Conservation (phyloP, 1,140 invertebrate species). For the Nasonia vitripennis region DNA sequence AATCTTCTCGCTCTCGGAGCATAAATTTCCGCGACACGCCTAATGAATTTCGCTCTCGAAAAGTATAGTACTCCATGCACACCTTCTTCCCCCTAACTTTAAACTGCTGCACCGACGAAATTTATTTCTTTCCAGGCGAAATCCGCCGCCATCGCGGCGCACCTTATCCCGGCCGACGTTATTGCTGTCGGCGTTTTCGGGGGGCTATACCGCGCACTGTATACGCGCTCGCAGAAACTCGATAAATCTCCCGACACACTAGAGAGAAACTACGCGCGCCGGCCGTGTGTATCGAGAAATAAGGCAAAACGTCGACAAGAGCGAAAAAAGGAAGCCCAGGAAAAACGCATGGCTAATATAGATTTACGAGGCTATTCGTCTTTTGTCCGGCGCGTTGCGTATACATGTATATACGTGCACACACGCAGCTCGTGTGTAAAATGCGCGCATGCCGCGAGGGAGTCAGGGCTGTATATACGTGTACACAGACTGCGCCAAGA, state of each 20-base stretch:
- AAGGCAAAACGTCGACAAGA: conserved; percentile 27
- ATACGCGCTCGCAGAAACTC: not conserved
- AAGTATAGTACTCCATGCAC: not conserved
- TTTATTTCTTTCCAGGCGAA: not conserved
- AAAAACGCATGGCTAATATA: conserved; percentile 55
- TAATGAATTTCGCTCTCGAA: not conserved
- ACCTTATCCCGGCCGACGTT: not conserved
- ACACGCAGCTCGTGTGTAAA: conserved; percentile 44
- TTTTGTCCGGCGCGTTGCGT: conserved; percentile 52
- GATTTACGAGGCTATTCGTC: conserved; percentile 69
- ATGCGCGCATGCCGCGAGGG: conserved; percentile 34
- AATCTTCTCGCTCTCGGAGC: not conserved
- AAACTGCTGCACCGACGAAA: not conserved
- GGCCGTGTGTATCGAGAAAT: not conserved
- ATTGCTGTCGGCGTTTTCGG: conserved; percentile 21
- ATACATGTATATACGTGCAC: conserved; percentile 13
- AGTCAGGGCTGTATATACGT: not conserved
- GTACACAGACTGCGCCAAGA: too few relatives aligned
- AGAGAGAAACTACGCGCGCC: not conserved
- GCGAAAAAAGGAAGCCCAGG: not conserved
- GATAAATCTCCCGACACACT: conserved; percentile 32
- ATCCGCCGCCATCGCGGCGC: conserved; percentile 13
- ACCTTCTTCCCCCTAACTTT: too few relatives aligned
- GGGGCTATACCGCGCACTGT: not conserved
- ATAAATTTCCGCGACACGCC: not conserved